Conservation (phyloP, 2,888 invertebrate species). For the Callyntrura sp. region DNA sequence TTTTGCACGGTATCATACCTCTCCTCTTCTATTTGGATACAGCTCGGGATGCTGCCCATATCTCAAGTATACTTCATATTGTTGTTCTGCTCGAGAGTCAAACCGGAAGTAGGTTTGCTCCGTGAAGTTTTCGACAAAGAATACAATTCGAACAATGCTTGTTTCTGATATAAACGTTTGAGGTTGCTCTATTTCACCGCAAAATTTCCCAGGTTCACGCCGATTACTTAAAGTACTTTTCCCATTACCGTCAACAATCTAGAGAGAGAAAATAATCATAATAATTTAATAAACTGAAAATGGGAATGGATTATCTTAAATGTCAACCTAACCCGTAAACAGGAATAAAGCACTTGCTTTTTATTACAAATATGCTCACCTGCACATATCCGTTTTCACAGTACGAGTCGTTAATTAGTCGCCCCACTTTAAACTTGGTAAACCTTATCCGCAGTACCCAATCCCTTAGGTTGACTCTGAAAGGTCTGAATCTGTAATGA, state of each 20-base stretch:
- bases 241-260: slow-evolving; percentile 96
- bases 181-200: slow-evolving; percentile 97
- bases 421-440: slow-evolving; percentile 97
- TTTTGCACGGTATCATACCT: too few relatives aligned
- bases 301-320: too few relatives aligned
- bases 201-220: slow-evolving; percentile 95
- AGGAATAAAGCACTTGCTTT: too few relatives aligned
- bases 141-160: slow-evolving; percentile 95
- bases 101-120: slow-evolving; percentile 96
- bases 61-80: slow-evolving; percentile 94
- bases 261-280: too few relatives aligned
- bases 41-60: slow-evolving; percentile 98
- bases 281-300: too few relatives aligned
- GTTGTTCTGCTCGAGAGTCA: slow-evolving; percentile 95
- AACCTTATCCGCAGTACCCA: slow-evolving; percentile 96
- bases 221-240: slow-evolving; percentile 95
- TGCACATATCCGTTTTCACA: slow-evolving; percentile 96
- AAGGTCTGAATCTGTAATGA: slow-evolving; percentile 95
- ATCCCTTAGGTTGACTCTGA: slow-evolving; percentile 94
- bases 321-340: too few relatives aligned
- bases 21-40: slow-evolving; percentile 95
- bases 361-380: too few relatives aligned
- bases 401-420: slow-evolving; percentile 93
- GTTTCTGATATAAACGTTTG: slow-evolving; percentile 98
- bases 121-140: slow-evolving; percentile 97